These are phyloP conservation scores for Aythya baeri DNA, from an alignment of 2,113 vertebrate species.

Conservation along the genomic window DNA sequence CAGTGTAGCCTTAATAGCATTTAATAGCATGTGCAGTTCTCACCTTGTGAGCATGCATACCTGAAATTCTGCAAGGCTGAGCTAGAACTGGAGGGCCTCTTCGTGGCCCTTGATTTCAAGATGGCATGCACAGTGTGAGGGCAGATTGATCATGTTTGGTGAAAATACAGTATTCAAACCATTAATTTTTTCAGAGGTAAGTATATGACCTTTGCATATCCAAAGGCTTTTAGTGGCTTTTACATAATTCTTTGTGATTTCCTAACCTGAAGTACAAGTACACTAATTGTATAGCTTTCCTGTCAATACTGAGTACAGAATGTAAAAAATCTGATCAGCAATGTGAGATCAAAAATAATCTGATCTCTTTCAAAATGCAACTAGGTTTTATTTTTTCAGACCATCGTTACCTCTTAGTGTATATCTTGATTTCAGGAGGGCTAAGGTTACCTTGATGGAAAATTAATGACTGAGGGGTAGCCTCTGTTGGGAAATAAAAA, in stretches of 20 bases:
- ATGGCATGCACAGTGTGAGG: background rate
- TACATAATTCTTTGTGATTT: background rate
- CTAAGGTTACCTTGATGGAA: background rate
- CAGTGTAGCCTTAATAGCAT: constrained; percentile 10
- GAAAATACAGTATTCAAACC: background rate
- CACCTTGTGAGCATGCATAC: background rate
- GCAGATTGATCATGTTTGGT: background rate
- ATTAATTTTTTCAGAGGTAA: background rate
- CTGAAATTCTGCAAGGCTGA: background rate
- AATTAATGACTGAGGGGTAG: background rate
- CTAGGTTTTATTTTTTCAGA: background rate
- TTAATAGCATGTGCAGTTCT: background rate
- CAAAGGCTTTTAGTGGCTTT: background rate
- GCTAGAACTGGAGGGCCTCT: background rate
- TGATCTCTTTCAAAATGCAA: background rate
- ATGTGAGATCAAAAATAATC: background rate
- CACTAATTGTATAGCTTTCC: background rate
- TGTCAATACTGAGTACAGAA: background rate
- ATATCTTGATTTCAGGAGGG: background rate
- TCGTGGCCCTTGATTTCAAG: background rate
- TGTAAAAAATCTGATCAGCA: background rate
- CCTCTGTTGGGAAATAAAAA: background rate
- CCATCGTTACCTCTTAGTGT: background rate
- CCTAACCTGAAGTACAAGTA: background rate
- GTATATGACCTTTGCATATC: background rate